Base-by-base conservation (phyloP, 2,113 vertebrate species). In the Bungarus multicinctus region DNA sequence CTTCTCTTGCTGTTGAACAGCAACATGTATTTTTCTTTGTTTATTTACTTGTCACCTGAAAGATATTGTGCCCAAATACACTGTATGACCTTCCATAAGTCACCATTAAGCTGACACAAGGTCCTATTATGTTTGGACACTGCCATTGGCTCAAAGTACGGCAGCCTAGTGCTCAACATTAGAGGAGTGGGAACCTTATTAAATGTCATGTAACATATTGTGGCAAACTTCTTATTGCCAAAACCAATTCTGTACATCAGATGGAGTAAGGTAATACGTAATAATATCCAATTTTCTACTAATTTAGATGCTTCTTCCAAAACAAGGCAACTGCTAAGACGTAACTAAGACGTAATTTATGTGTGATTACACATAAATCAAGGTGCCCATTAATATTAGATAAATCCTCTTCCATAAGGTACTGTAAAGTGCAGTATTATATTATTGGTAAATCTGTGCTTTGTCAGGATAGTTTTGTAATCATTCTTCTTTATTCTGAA, bases 51-150 rank as follows among this genome's bases (percentile, higher is more conserved):
- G 95, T 55, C 93, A 30, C 86, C 93, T 93, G 92, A 90, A 95
- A 91, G 93, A 90, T 95, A 97, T 95, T 91, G 93, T 18, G 91
- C 93, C 92, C 96, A 96, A 93, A 74, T 91, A 95, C 91, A 93
- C 93, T 90, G 55, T 20, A 89, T 22, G 94, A 95, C 91, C 54
- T 58, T 47, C 92, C 95, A 88, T 91, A 96, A 93, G 1, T 97
- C 96, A 96, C 95, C 95, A 93, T 92, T 91, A 94, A 96, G 92
- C 93, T 0, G 89, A 85, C 30, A 90, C n/a, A 74, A 92, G 81
- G 54, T 54, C 91, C 94, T 95, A 91, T 34, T 22, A 92, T 6
- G 81, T 5, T 93, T 88, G 93, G 93, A 94, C 6, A 88, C 92
- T 88, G 86, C 85, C 3, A 7, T 30, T 94, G 96, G 95, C 85